Evolutionary conservation across 2,888 invertebrate genomes (phyloP).

Genomic region (Anagyrus pseudococci): DNA sequence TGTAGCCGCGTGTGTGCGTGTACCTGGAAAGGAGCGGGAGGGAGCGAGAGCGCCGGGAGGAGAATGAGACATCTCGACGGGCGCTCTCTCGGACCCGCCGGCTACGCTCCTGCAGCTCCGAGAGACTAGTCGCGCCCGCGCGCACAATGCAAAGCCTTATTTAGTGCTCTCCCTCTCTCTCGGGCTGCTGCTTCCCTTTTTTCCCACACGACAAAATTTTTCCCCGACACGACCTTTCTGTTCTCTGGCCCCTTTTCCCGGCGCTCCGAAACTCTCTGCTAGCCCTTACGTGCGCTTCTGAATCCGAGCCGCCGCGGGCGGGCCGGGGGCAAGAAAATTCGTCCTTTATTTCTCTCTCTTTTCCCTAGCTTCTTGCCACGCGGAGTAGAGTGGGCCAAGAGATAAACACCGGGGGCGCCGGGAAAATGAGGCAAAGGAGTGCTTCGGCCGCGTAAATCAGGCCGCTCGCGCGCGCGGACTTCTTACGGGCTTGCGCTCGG

Average conservation of each 20-base stretch:
- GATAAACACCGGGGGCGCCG: constrained; percentile 16
- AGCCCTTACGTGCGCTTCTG: too few relatives aligned
- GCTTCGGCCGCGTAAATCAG: constrained; percentile 30
- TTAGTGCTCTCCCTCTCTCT: constrained; percentile 27
- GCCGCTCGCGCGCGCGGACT: not conserved
- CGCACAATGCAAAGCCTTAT: constrained; percentile 37
- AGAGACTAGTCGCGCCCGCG: constrained; percentile 12
- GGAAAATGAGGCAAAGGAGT: constrained; percentile 33
- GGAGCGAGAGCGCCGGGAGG: too few relatives aligned
- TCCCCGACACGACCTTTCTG: not conserved
- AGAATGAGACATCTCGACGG: constrained; percentile 22
- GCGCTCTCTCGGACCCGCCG: constrained; percentile 12
- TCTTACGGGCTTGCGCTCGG: not conserved
- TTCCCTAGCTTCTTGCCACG: not conserved
- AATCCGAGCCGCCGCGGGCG: not conserved
- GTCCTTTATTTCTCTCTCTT: not conserved
- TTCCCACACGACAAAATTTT: constrained; percentile 31
- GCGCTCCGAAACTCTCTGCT: not conserved
- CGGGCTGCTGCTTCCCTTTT: constrained; percentile 1
- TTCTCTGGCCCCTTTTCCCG: not conserved
- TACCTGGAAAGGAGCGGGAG: too few relatives aligned
- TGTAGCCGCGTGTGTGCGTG: not conserved
- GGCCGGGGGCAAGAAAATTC: constrained; percentile 2
- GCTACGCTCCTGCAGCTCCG: not conserved
- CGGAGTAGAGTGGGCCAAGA: constrained; percentile 1